phyloP scores from a whole-genome alignment of 1,140 invertebrate species.

The Orchestia grillus region DNA sequence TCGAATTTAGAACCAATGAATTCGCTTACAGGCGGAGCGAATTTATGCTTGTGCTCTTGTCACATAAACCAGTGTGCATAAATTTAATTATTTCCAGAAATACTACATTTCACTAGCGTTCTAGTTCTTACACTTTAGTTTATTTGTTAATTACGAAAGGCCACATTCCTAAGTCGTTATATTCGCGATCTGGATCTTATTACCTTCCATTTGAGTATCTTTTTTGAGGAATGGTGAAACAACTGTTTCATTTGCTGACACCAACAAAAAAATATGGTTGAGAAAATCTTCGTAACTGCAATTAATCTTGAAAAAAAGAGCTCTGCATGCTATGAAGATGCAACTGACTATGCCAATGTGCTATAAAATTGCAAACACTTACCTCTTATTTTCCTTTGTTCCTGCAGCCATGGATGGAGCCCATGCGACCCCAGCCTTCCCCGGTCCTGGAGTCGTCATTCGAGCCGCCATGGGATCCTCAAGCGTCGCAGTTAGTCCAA shows the following conservation, averaged over 20 bases:
- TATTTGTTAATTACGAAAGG: neutral
- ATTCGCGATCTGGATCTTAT: neutral
- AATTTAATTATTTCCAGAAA: neutral
- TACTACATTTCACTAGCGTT: neutral
- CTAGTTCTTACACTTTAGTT: neutral
- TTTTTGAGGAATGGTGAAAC: neutral
- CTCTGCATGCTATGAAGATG: neutral
- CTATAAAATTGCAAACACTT: neutral
- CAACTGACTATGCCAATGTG: neutral
- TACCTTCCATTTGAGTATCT: neutral
- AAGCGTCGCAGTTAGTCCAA: neutral
- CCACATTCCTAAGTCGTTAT: neutral
- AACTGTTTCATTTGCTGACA: neutral
- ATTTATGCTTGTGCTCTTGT: neutral
- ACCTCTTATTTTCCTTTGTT: neutral
- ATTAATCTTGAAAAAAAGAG: neutral
- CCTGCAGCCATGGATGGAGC: conserved; percentile 17
- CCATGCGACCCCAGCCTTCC: neutral
- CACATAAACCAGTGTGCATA: neutral
- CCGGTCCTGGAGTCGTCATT: neutral
- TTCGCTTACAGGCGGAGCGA: neutral
- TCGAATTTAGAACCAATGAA: neutral
- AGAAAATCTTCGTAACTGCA: neutral
- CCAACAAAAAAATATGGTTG: neutral
- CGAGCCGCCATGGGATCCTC: conserved; percentile 27